Evolutionary conservation across 2,888 invertebrate genomes (phyloP).

Genomic region (Myathropa florea): DNA sequence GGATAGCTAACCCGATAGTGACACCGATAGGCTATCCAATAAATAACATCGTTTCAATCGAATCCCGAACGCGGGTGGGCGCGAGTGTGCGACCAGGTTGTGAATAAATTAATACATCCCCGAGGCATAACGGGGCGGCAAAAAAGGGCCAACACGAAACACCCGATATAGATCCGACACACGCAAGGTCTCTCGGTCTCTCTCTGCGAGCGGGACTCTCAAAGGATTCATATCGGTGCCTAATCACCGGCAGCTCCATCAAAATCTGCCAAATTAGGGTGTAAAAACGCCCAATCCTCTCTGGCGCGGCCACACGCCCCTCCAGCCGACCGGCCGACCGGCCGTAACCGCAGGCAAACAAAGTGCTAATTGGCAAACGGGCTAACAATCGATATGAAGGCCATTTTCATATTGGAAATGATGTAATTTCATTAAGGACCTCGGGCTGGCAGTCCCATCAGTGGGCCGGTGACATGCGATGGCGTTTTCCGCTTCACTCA

Average conservation of each 20-base stretch:
- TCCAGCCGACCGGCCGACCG: background rate
- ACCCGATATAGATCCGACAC: constrained; percentile 48
- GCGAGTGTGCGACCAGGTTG: constrained; percentile 14
- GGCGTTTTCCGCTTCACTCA: background rate
- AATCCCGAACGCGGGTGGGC: constrained; percentile 19
- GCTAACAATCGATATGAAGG: constrained; percentile 64
- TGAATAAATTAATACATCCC: constrained; percentile 66
- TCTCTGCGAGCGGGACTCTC: constrained; percentile 19
- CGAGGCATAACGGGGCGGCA: background rate
- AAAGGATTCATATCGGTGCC: constrained; percentile 44
- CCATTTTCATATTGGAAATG: constrained; percentile 68
- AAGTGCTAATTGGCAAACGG: constrained; percentile 66
- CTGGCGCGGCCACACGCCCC: constrained; percentile 31
- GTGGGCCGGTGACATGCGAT: constrained; percentile 55
- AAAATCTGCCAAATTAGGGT: constrained; percentile 67
- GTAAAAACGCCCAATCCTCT: constrained; percentile 49
- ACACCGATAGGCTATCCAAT: constrained; percentile 65
- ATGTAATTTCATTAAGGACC: constrained; percentile 66
- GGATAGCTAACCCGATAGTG: constrained; percentile 42
- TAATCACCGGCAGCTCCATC: constrained; percentile 60
- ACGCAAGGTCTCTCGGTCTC: constrained; percentile 34
- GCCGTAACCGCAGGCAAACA: constrained; percentile 28
- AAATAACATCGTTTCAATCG: constrained; percentile 64
- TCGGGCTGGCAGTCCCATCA: constrained; percentile 18
- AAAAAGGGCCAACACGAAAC: constrained; percentile 27